Conservation (phyloP, 2,888 invertebrate genomes). For the Agelastica alni region DNA sequence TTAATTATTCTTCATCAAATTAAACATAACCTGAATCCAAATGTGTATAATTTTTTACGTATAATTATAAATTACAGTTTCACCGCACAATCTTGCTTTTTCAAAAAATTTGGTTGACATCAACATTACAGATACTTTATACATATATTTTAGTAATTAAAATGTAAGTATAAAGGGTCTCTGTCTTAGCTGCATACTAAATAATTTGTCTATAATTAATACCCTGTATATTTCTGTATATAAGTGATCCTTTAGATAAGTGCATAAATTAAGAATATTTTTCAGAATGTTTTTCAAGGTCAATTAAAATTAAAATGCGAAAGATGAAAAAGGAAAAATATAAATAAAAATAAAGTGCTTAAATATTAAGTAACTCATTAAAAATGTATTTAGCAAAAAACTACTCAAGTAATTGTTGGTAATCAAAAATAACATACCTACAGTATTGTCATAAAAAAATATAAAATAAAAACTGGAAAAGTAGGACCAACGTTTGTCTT, state of each 20-base stretch:
- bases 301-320: constrained; percentile 26
- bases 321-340: not conserved
- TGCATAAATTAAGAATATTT: constrained; percentile 26
- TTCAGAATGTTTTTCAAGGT: constrained; percentile 28
- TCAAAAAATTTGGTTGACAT: constrained; percentile 23
- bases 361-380: constrained; percentile 3
- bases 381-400: not conserved
- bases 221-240: constrained; percentile 42
- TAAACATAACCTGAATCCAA: no score
- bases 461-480: not conserved
- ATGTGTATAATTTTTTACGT: no score
- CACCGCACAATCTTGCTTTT: constrained; percentile 34
- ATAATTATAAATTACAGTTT: constrained; percentile 9
- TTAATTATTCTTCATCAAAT: no score
- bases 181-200: constrained; percentile 28
- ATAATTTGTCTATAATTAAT: constrained; percentile 31
- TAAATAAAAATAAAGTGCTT: constrained; percentile 6
- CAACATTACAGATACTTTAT: constrained; percentile 14
- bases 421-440: no score
- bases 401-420: not conserved
- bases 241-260: constrained; percentile 33
- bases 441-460: not conserved
- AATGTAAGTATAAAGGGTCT: constrained; percentile 24
- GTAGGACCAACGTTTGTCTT: constrained; percentile 3
- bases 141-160: not conserved